Evolutionary conservation across 2,797 vertebrate species (phyloP).

Genomic region (Onychomys torridus): DNA sequence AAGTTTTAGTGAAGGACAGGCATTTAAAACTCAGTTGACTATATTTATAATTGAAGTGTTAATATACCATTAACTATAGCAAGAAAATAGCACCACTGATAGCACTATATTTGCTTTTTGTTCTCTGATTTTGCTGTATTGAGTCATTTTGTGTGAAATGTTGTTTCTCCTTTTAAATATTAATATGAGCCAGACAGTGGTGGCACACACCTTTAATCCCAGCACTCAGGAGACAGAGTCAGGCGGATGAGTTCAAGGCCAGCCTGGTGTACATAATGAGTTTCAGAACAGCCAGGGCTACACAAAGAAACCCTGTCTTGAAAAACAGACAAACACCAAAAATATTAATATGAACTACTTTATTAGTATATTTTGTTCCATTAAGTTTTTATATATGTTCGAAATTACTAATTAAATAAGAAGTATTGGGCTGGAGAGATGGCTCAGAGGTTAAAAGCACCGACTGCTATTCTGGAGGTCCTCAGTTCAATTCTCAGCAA

Average conservation of each 20-base stretch:
- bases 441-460: no score
- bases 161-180: slow-evolving; percentile 41
- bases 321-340: not conserved
- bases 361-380: slow-evolving; percentile 4
- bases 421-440: no score
- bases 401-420: slow-evolving; percentile 18
- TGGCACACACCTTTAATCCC: not conserved
- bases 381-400: slow-evolving; percentile 38
- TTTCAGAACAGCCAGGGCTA: not conserved
- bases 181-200: not conserved
- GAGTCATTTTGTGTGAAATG: slow-evolving; percentile 53
- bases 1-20: slow-evolving; percentile 19
- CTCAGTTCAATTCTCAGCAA: no score
- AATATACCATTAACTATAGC: slow-evolving; percentile 89
- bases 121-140: not conserved
- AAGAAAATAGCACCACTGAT: slow-evolving; percentile 85
- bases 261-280: not conserved
- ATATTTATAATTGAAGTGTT: slow-evolving; percentile 89
- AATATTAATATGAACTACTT: slow-evolving; percentile 4
- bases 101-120: slow-evolving; percentile 46
- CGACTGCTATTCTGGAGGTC: no score
- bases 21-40: slow-evolving; percentile 58
- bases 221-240: not conserved
- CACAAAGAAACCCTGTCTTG: not conserved
- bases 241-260: not conserved